These are phyloP conservation scores for Danio choprae DNA, from an alignment of 2,797 vertebrate genomes.

Conservation along the genomic window DNA sequence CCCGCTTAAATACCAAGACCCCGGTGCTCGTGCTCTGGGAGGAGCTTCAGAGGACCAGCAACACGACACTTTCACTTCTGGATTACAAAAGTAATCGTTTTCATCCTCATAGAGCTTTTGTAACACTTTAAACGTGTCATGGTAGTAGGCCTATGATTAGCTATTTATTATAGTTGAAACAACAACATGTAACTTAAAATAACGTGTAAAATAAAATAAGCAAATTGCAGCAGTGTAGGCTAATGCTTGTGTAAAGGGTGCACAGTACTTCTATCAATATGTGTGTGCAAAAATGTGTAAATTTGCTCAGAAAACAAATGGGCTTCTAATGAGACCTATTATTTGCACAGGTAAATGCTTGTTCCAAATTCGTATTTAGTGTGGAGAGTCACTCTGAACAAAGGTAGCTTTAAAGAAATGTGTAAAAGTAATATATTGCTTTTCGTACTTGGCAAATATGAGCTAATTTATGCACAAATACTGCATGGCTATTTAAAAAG, in stretches of 20 bases:
- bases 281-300: background rate
- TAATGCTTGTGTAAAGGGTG: background rate
- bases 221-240: too few species aligned
- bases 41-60: slow-evolving; percentile 57
- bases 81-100: background rate
- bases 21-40: slow-evolving; percentile 45
- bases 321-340: background rate
- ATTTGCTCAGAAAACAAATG: background rate
- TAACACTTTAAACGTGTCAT: background rate
- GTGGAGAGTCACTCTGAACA: too few species aligned
- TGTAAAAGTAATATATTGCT: too few species aligned
- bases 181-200: background rate
- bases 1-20: slow-evolving; percentile 60
- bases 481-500: too few species aligned
- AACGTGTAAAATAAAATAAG: background rate
- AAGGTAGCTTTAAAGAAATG: too few species aligned
- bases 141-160: background rate
- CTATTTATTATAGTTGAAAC: background rate
- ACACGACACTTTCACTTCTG: slow-evolving; percentile 46
- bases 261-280: background rate
- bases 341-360: background rate
- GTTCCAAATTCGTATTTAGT: background rate
- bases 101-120: background rate
- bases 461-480: too few species aligned
- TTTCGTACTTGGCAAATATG: too few species aligned